Base-by-base conservation (phyloP, 2,888 invertebrate genomes). In the Cephus rjabovi region DNA sequence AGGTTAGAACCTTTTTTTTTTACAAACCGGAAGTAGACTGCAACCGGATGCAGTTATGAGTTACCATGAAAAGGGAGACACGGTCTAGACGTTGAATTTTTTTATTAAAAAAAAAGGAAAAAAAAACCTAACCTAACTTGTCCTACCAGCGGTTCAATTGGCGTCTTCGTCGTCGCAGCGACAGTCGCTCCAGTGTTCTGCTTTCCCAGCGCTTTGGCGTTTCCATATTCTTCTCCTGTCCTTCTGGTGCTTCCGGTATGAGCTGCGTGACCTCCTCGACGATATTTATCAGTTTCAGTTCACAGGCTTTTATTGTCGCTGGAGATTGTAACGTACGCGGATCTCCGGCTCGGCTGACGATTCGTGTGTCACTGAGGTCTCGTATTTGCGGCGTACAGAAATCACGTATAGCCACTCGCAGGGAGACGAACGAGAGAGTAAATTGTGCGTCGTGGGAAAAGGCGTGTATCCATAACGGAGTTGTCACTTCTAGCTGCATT, bases 191-290 rank as follows among this genome's bases (percentile, higher is more conserved):
- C 77, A 87, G 56, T 12, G 85, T 86, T 74, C 87, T 85, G 73
- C 81, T 81, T 79, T 88, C 87, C 87, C 87, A 88, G 70, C 81
- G 81, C 75, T 88, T 88, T 73, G 75, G 78, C 23, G 75, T 35
- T 34, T 37, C 71, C 71, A 73, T 76, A 15, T 73, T 76, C 23
- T 56, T 23, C 2, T 56, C 0, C 9, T 6, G 40, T 56, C 9
- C 9, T 40, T 40, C 9, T 9, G 23, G 23, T 56, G 40, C 23
- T 56, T 23, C 40, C 0, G 0, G 23, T 40, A 23, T 0, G 23
- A 6, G 23, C 56, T 56, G 23, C 56, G 56, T 9, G 56, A 56
- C 56, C 9, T 56, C 56, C 56, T 23, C 56, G 56, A 56, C 6
- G 56, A 23, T 56, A 56, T 56, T 56, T 23, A 23, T 56, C 56